Conservation (phyloP, 2,113 vertebrate species). For the Butastur rufipennis region DNA sequence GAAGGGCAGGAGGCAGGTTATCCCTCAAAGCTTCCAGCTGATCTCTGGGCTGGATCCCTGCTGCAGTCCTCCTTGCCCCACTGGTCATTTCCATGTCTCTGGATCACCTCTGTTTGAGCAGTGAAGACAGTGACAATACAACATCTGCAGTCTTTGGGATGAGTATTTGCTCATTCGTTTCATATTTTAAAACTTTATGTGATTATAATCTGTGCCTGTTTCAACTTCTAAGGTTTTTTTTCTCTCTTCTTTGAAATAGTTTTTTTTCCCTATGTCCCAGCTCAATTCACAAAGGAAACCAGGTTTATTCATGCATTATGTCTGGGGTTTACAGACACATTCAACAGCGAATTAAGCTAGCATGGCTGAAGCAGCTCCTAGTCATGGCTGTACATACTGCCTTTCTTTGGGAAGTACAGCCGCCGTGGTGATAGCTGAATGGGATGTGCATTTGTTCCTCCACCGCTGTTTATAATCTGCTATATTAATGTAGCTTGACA, state of each 20-base stretch:
- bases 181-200: not conserved
- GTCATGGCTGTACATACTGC: not conserved
- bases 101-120: not conserved
- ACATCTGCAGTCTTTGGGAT: not conserved
- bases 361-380: not conserved
- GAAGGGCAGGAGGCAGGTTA: not conserved
- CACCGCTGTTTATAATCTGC: slow-evolving; percentile 5
- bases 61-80: not conserved
- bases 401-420: not conserved
- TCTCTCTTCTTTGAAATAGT: not conserved
- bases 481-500: slow-evolving; percentile 2
- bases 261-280: not conserved
- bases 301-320: not conserved
- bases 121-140: not conserved
- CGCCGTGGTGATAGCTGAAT: not conserved
- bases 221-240: not conserved
- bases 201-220: not conserved
- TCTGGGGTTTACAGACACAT: not conserved
- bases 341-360: not conserved
- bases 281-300: not conserved
- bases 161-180: not conserved
- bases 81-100: not conserved
- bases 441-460: not conserved
- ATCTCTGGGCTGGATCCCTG: not conserved
- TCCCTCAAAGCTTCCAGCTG: not conserved